Conservation (phyloP, 2,113 vertebrate genomes). For the Sarotherodon lohbergeri region DNA sequence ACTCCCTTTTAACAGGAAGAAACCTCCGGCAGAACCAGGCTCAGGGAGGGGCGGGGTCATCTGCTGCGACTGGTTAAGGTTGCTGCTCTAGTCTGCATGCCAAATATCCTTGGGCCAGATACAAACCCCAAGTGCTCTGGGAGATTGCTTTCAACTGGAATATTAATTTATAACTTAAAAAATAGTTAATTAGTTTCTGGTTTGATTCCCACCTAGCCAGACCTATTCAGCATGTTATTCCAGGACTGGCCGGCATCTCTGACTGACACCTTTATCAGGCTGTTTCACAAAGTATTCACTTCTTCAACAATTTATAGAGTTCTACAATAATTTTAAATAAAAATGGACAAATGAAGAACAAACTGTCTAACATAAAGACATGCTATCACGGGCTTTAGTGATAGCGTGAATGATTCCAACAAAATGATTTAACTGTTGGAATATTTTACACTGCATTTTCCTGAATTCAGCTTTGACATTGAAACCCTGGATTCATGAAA, state of each 20-base stretch:
- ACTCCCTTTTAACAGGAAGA: not conserved
- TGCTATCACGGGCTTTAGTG: not conserved
- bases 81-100: not conserved
- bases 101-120: not conserved
- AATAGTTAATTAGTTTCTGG: not conserved
- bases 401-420: fast-evolving
- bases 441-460: not conserved
- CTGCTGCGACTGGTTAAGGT: not conserved
- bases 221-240: not conserved
- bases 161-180: not conserved
- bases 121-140: not conserved
- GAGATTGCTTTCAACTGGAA: not conserved
- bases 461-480: not conserved
- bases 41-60: not conserved
- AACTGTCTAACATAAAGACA: not conserved
- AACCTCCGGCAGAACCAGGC: fast-evolving
- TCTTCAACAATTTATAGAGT: not conserved
- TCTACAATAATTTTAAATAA: not conserved
- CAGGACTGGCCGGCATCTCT: not conserved
- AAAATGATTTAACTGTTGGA: fast-evolving
- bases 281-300: not conserved
- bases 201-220: not conserved
- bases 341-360: not conserved
- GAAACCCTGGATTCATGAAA: not conserved
- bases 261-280: fast-evolving